phyloP scores from a whole-genome alignment of 2,113 vertebrate species.

The Crotalus horridus region DNA sequence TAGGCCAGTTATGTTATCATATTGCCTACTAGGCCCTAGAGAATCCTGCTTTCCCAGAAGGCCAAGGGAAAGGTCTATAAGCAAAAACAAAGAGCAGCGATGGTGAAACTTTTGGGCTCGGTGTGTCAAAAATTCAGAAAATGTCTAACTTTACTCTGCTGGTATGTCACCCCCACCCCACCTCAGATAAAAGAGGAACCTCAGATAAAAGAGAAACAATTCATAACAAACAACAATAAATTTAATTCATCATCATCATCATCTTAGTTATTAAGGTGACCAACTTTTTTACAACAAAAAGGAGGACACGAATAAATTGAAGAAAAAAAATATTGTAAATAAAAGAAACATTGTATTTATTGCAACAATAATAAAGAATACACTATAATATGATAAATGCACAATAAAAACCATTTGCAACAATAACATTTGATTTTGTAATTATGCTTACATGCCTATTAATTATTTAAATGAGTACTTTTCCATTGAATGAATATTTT shows the following conservation, averaged over 20 bases:
- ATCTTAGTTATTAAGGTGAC: too few relatives aligned
- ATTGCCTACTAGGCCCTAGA: constrained; percentile 52
- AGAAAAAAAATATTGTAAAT: too few relatives aligned
- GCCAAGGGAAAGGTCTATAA: constrained; percentile 63
- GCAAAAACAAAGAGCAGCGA: constrained; percentile 45
- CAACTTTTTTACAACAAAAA: too few relatives aligned
- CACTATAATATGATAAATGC: too few relatives aligned
- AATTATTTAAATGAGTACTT: too few relatives aligned
- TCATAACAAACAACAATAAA: not conserved
- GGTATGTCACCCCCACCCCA: not conserved
- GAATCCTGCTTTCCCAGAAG: constrained; percentile 55
- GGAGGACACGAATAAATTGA: too few relatives aligned
- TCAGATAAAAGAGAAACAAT: not conserved
- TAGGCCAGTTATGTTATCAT: constrained; percentile 57
- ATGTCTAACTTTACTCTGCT: not conserved
- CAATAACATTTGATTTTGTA: too few relatives aligned
- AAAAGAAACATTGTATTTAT: too few relatives aligned
- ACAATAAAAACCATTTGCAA: too few relatives aligned
- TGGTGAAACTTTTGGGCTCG: not conserved
- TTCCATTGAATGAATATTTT: too few relatives aligned
- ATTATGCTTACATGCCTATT: too few relatives aligned
- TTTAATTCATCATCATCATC: not conserved
- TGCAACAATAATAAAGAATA: too few relatives aligned
- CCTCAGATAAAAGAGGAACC: not conserved
- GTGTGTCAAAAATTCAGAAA: not conserved